Evolutionary conservation across 1,140 invertebrate genomes (phyloP).

Genomic region (Tetraneura akinire): DNA sequence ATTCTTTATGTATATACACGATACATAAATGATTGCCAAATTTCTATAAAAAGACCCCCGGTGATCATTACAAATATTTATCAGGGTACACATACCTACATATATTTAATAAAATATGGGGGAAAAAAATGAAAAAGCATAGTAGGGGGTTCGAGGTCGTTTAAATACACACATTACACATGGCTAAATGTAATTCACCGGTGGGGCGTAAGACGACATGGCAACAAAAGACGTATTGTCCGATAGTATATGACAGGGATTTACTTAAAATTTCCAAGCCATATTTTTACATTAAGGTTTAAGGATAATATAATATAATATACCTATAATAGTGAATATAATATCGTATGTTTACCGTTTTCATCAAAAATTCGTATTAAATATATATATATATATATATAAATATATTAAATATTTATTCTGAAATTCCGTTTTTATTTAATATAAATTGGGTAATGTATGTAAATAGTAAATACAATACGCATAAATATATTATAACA

Average conservation of each 20-base stretch:
- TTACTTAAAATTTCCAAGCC: not conserved
- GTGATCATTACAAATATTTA: slow-evolving; percentile 33
- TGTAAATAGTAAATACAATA: too few species aligned
- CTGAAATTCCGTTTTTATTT: too few species aligned
- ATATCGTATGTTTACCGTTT: not conserved
- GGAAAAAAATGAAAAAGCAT: slow-evolving; percentile 33
- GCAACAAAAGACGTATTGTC: slow-evolving; percentile 45
- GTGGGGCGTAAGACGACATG: slow-evolving; percentile 18
- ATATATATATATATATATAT: too few species aligned
- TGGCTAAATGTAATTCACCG: not conserved
- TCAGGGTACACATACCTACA: not conserved
- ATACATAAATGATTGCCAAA: not conserved
- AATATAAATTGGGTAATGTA: too few species aligned
- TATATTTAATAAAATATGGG: not conserved
- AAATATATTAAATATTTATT: too few species aligned
- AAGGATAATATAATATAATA: too few species aligned
- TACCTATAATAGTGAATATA: not conserved
- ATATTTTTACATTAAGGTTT: not conserved
- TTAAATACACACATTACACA: slow-evolving; percentile 28
- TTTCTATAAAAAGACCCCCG: slow-evolving; percentile 32
- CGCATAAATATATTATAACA: too few species aligned
- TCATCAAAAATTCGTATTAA: not conserved
- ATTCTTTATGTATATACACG: too few species aligned
- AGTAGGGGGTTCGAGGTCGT: slow-evolving; percentile 31
- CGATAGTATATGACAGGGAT: not conserved